Percentiles rank a stretch among this genome's conserved stretches.
Conservation (phyloP, 2,888 invertebrate genomes). For the Idaea biselata region DNA sequence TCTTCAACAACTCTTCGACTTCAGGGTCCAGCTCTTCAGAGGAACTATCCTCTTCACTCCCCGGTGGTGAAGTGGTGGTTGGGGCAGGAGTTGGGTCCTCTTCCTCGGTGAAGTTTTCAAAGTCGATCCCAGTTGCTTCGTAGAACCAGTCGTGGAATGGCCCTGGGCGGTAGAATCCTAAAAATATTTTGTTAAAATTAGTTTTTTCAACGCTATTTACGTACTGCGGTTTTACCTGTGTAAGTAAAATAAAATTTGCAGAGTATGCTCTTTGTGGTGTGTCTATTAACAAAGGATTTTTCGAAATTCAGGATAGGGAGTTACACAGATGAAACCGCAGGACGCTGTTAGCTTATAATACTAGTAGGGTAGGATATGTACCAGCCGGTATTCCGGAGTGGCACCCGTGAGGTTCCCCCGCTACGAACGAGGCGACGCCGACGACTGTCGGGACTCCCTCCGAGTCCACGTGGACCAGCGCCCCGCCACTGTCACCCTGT, state of each 20-base stretch:
- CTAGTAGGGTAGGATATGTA: slow-evolving; percentile 24
- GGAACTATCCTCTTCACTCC: slow-evolving; percentile 31
- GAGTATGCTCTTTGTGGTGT: too few relatives aligned
- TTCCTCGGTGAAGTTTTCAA: slow-evolving; percentile 53
- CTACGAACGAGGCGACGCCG: slow-evolving; percentile 68
- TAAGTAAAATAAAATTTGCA: too few relatives aligned
- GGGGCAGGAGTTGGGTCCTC: slow-evolving; percentile 22
- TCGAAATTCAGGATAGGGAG: too few relatives aligned
- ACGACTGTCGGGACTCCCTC: slow-evolving; percentile 50
- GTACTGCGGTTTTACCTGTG: too few relatives aligned
- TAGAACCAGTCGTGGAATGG: slow-evolving; percentile 63
- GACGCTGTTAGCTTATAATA: too few relatives aligned
- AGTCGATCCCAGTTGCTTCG: slow-evolving; percentile 57
- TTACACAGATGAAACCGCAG: too few relatives aligned
- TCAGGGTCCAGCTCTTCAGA: slow-evolving; percentile 47
- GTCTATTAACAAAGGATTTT: too few relatives aligned
- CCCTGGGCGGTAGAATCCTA: slow-evolving; percentile 66
- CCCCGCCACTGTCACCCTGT: slow-evolving; percentile 75
- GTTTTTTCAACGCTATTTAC: too few relatives aligned
- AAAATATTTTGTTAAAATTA: slow-evolving; percentile 2
- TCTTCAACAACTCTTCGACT: slow-evolving; percentile 54
- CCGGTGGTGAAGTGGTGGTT: slow-evolving; percentile 26
- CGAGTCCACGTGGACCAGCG: slow-evolving; percentile 47
- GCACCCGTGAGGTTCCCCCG: slow-evolving; percentile 59
- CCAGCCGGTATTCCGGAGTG: slow-evolving; percentile 67